Percentiles rank a stretch among this genome's conserved stretches.
Evolutionary conservation across 1,140 invertebrate genomes (phyloP).

Genomic region (Dendrolimus punctatus): DNA sequence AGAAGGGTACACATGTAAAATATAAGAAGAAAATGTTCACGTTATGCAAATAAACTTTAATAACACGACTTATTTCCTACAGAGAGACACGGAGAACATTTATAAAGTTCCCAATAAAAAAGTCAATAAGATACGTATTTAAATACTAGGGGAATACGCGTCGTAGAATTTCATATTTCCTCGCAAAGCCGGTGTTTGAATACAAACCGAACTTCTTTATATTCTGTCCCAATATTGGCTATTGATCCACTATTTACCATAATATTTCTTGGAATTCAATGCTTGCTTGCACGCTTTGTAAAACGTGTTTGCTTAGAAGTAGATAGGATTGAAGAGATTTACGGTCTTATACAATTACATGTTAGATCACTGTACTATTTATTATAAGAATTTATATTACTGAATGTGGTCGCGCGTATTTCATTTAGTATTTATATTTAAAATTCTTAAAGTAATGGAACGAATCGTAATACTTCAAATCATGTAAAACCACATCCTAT

Average conservation of each 20-base stretch:
- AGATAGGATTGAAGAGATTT: conserved; percentile 5
- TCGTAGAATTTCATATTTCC: conserved; percentile 7
- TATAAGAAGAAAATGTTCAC: too few relatives aligned
- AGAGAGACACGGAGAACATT: too few relatives aligned
- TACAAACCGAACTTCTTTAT: conserved; percentile 6
- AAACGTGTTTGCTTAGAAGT: conserved; percentile 2
- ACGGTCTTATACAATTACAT: not conserved
- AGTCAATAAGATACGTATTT: conserved; percentile 5
- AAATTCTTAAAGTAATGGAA: too few relatives aligned
- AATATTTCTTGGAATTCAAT: conserved; percentile 8
- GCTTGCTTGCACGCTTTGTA: conserved; percentile 1
- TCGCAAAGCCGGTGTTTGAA: conserved; percentile 1
- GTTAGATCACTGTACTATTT: too few relatives aligned
- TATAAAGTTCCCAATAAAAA: not conserved
- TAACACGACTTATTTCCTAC: too few relatives aligned
- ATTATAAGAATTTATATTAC: too few relatives aligned
- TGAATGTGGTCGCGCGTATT: too few relatives aligned
- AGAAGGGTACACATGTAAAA: too few relatives aligned
- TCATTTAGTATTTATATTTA: too few relatives aligned
- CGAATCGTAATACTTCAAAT: too few relatives aligned
- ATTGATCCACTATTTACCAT: conserved; percentile 12
- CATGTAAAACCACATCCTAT: too few relatives aligned
- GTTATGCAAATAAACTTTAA: too few relatives aligned
- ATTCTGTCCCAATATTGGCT: conserved; percentile 8
- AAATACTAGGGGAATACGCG: conserved; percentile 3